Base-by-base conservation (phyloP, 1,140 invertebrate genomes). In the Euschistus heros region DNA sequence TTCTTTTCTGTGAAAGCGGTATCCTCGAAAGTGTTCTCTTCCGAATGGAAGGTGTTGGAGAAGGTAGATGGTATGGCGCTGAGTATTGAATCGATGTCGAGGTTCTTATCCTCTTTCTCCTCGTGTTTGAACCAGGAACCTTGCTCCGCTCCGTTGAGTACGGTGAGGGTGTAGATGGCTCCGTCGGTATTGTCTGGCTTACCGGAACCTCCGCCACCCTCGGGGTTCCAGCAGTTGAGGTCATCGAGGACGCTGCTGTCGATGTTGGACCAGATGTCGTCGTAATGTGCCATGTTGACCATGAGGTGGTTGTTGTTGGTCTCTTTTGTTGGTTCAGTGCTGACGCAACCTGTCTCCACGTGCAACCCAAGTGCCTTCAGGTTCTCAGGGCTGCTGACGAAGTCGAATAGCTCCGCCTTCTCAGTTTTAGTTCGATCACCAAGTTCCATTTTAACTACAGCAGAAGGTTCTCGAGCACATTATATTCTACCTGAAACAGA, bases 161-260 rank as follows among this genome's bases (percentile, higher is more conserved):
- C 79, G 20, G 80, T 81, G 5, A 81, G 70, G 14, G 80, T 81
- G 69, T 81, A 81, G 42, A 81, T 81, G 64, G 80, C 78, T 44
- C 80, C 80, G 63, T 81, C 80, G 5, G 80, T 81, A 66, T 81
- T 79, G 73, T 27, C 69, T 59, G 10, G 70, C 64, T 50, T 71
- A 54, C 24, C 73, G 67, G 42, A 69, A 71, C 54, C 61, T 71
- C 20, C 74, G 79, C 79, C 67, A 81, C 59, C 63, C 18, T 81
- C 79, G 57, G 76, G 77, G 55, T 83, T 80, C 88, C 88, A 91
- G 70, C 86, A 89, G 73, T 88, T 89, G 33, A 89, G 78, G 73
- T 89, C 88, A 74, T 89, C 88, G 68, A 91, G 76, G 61, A 89
- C 85, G 33, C 84, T 80, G 22, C 82, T 80, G 77, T 89, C 82